Conservation (phyloP, 2,888 invertebrate genomes). For the Trissoscelio sp. region DNA sequence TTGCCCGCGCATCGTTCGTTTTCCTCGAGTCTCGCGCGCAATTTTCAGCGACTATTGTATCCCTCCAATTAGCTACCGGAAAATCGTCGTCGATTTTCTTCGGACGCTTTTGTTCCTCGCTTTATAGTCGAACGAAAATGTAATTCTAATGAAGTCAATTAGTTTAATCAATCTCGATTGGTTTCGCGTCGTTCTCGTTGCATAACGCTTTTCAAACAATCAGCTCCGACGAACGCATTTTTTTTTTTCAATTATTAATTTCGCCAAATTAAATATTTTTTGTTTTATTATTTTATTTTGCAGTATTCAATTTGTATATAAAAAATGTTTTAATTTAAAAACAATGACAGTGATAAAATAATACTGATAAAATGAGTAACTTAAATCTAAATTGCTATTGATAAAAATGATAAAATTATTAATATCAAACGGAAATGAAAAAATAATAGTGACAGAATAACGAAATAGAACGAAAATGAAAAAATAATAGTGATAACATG, state of each 20-base stretch:
- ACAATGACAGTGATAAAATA: too few relatives aligned
- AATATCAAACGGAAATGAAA: too few relatives aligned
- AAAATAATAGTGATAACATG: too few relatives aligned
- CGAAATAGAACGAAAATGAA: too few relatives aligned
- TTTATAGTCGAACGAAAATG: constrained; percentile 28
- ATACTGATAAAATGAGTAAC: too few relatives aligned
- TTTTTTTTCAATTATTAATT: constrained; percentile 6
- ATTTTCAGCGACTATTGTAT: not conserved
- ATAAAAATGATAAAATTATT: too few relatives aligned
- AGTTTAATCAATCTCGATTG: constrained; percentile 75
- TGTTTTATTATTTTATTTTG: too few relatives aligned
- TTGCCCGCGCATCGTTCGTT: not conserved
- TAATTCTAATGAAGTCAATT: constrained; percentile 74
- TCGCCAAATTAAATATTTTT: too few relatives aligned
- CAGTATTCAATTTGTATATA: too few relatives aligned
- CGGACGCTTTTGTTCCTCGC: constrained; percentile 11
- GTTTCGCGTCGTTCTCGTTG: constrained; percentile 68
- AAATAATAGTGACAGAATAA: too few relatives aligned
- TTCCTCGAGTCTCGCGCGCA: not conserved
- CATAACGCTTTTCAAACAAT: constrained; percentile 43
- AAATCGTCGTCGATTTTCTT: constrained; percentile 30
- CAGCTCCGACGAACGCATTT: not conserved
- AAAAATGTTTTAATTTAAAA: too few relatives aligned
- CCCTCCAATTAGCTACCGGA: constrained; percentile 12
- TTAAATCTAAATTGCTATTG: too few relatives aligned